Base-by-base conservation (phyloP, 2,113 vertebrate genomes). In the Lucifuga dentata region DNA sequence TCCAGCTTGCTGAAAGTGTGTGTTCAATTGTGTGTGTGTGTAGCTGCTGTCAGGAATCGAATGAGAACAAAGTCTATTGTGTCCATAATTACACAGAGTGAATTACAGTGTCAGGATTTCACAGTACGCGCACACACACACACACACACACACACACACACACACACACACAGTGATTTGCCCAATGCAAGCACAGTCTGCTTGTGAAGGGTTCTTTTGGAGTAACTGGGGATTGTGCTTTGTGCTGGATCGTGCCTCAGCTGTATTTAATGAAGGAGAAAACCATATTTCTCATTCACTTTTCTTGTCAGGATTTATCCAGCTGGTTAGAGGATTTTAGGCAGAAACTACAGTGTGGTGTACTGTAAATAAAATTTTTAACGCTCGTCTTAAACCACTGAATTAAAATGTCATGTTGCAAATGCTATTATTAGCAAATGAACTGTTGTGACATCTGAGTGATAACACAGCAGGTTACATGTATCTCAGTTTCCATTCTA, bases 181-280 rank as follows among this genome's bases (percentile, higher is more conserved):
- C 26, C 41, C 44, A 40, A 11, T 7, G 19, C 15, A 46, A 32
- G 29, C 44, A n/a, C n/a, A 41, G 24, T 38, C 6, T 13, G 26
- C 9, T 62, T 46, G 26, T 9, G 21, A 29, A 7, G 3, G 20
- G 45, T 41, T 29, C 41, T 13, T 3, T 2, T 52, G 46, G 36
- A 44, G n/a, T 21, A 21, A 58, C 35, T 56, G 33, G 21, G 19
- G 41, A 63, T 55, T 73, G 44, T 10, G 19, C 38, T 45, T 63
- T 26, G 51, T 43, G 5, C 40, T 68, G 23, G 39, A 32, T 26
- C 19, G 45, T 39, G 24, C 29, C 65, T 64, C 13, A 15, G 41
- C 23, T 0, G 2, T 17, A 65, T 41, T 64, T 70, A 66, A 78
- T 60, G 32, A 80, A 77, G 73, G 7, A 50, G 39, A 20, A 41